Evolutionary conservation across 1,140 invertebrate genomes (phyloP).

Genomic region (Venturia canescens): DNA sequence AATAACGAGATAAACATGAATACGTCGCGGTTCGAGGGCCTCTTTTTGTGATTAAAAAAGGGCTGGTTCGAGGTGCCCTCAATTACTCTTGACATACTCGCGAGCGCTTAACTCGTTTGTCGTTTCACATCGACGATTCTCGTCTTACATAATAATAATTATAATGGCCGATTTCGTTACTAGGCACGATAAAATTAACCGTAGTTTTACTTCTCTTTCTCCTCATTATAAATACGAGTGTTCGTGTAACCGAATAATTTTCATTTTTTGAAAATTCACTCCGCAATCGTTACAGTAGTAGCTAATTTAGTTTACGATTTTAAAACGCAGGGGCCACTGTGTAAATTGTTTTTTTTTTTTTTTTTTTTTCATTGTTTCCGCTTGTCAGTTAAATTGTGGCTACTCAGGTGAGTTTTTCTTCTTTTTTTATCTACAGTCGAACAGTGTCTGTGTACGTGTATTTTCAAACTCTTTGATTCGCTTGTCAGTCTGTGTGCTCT

Average conservation of each 20-base stretch:
- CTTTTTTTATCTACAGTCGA: not conserved
- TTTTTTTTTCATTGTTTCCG: not conserved
- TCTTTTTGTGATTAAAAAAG: too few relatives aligned
- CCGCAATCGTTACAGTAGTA: not conserved
- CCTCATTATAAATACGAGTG: not conserved
- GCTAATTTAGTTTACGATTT: conserved; percentile 23
- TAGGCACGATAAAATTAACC: conserved; percentile 8
- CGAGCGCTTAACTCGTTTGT: not conserved
- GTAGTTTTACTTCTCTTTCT: too few relatives aligned
- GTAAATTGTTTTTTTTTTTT: not conserved
- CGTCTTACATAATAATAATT: conserved; percentile 2
- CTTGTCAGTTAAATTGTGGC: not conserved
- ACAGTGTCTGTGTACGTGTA: not conserved
- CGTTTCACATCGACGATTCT: not conserved
- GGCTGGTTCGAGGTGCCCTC: too few relatives aligned
- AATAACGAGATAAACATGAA: not conserved
- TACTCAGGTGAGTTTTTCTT: not conserved
- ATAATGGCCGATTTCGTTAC: conserved; percentile 35
- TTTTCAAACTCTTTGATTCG: conserved; percentile 33
- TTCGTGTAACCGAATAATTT: not conserved
- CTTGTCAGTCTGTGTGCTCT: conserved; percentile 76
- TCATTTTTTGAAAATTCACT: not conserved
- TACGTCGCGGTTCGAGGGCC: not conserved
- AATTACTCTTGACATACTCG: too few relatives aligned
- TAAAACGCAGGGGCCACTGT: conserved; percentile 26